Evolutionary conservation across 2,113 vertebrate genomes (phyloP).

Genomic region (Monopterus albus): DNA sequence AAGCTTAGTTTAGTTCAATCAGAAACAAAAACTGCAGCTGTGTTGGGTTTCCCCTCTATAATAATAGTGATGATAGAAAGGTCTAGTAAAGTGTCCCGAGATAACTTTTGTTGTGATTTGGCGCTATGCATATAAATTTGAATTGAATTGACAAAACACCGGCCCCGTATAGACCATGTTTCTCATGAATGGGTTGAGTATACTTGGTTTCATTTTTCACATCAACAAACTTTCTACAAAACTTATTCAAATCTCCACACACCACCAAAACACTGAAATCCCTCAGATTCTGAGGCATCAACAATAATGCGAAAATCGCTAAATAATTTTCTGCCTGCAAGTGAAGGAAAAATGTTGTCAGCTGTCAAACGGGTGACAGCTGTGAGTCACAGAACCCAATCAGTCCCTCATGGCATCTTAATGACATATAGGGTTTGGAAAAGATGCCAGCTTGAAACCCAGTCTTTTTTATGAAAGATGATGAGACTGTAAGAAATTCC

Average conservation of each 20-base stretch:
- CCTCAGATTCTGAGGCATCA: conserved; percentile 31
- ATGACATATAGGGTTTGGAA: conserved; percentile 51
- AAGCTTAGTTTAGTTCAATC: neutral
- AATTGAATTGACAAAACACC: conserved; percentile 33
- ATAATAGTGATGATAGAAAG: too few species aligned
- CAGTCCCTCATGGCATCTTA: conserved; percentile 61
- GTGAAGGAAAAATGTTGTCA: conserved; percentile 53
- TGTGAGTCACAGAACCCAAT: conserved; percentile 64
- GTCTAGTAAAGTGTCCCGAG: too few species aligned
- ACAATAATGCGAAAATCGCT: conserved; percentile 48
- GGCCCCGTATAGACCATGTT: conserved; percentile 37
- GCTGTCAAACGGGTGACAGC: conserved; percentile 67
- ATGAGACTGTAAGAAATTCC: conserved; percentile 29
- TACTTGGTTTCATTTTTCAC: conserved; percentile 43
- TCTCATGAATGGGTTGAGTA: conserved; percentile 36
- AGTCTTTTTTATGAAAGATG: conserved; percentile 29
- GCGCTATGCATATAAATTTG: too few species aligned
- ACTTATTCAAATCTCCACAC: conserved; percentile 48
- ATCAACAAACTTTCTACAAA: conserved; percentile 47
- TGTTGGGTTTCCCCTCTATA: too few species aligned
- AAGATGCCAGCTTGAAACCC: conserved; percentile 43
- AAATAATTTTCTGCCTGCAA: conserved; percentile 59
- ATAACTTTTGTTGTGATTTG: too few species aligned
- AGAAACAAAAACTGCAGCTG: too few species aligned
- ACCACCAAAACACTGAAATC: conserved; percentile 37